Evolutionary conservation across 2,888 invertebrate species (phyloP).

Genomic region (Julus scanicus): DNA sequence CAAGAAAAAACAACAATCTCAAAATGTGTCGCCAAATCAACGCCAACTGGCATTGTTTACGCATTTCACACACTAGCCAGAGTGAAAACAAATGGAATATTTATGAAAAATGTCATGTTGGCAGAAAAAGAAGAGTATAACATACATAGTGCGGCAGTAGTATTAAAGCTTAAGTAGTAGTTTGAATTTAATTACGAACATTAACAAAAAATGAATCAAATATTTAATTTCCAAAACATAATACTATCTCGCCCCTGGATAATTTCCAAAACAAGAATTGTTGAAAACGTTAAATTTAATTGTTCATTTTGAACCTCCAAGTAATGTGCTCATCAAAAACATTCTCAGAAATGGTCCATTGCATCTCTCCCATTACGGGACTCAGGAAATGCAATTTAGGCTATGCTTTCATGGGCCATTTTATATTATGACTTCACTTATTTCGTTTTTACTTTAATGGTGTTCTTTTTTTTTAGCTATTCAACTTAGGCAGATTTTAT

Average conservation of each 20-base stretch:
- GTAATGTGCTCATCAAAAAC: background rate
- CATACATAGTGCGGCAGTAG: no score
- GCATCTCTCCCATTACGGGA: background rate
- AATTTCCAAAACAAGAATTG: no score
- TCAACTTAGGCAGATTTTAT: background rate
- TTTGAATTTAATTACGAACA: no score
- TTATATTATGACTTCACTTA: background rate
- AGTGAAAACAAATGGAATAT: background rate
- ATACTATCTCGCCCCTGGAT: no score
- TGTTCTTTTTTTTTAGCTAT: background rate
- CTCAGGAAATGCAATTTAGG: background rate
- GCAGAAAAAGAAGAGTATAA: no score
- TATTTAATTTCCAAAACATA: no score
- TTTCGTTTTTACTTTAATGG: slow-evolving; percentile 18
- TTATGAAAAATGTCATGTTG: slow-evolving; percentile 17
- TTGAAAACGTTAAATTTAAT: background rate
- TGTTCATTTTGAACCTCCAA: background rate
- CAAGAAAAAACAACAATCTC: background rate
- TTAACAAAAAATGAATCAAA: no score
- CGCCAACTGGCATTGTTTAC: slow-evolving; percentile 23
- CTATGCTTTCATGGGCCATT: slow-evolving; percentile 9
- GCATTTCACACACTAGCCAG: background rate
- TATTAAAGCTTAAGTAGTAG: no score
- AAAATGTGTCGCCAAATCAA: background rate
- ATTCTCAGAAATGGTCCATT: background rate